Evolutionary conservation across 2,113 vertebrate species (phyloP).

Genomic region (Bolborhynchus lineola): DNA sequence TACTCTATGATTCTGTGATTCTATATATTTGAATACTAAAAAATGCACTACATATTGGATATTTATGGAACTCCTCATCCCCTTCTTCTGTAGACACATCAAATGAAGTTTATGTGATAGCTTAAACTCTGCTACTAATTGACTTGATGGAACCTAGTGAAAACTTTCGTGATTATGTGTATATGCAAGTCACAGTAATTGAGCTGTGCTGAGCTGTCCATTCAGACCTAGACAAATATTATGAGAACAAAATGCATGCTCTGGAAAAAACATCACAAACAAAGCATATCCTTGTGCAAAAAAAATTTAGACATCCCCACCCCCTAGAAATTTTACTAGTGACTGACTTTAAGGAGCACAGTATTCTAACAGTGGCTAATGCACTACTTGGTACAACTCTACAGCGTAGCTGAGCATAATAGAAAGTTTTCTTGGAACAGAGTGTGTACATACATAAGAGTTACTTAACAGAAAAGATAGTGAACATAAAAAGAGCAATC

Average conservation of each 20-base stretch:
- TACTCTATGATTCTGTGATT: too few relatives aligned
- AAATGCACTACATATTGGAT: background rate
- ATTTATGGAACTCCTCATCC: background rate
- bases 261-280: background rate
- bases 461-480: background rate
- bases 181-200: background rate
- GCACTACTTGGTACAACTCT: background rate
- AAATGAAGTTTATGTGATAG: background rate
- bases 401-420: background rate
- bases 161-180: background rate
- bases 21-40: background rate
- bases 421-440: background rate
- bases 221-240: background rate
- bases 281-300: background rate
- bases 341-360: background rate
- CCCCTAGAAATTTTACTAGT: background rate
- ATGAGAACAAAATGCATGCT: background rate
- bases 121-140: background rate
- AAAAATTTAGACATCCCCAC: background rate
- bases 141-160: background rate
- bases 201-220: background rate
- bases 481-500: background rate
- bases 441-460: fast-evolving
- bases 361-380: background rate
- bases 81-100: background rate